These are phyloP conservation scores for Tricholauxania praeusta DNA, from an alignment of 2,888 invertebrate species.

Conservation along the genomic window DNA sequence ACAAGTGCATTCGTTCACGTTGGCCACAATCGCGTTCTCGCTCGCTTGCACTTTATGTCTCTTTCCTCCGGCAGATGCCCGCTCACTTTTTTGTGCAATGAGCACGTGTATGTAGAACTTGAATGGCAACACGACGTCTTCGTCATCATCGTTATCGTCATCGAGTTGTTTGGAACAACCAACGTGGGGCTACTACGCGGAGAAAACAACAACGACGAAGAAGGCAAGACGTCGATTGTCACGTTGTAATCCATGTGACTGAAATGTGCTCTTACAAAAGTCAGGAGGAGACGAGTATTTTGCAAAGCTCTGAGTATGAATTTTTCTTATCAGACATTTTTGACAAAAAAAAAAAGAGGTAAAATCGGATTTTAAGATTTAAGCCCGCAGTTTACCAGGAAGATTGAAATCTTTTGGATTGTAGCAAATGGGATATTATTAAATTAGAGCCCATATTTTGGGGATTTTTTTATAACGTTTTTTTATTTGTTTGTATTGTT, in stretches of 20 bases:
- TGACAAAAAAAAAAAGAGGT: too few relatives aligned
- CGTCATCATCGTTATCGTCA: not conserved
- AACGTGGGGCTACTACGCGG: not conserved
- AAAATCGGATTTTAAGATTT: too few relatives aligned
- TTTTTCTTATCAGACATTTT: too few relatives aligned
- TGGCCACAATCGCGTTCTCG: constrained; percentile 42
- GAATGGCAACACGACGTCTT: not conserved
- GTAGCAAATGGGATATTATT: too few relatives aligned
- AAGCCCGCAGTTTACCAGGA: too few relatives aligned
- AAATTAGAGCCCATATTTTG: too few relatives aligned
- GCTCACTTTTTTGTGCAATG: not conserved
- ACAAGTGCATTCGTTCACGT: constrained; percentile 46
- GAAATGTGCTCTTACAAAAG: not conserved
- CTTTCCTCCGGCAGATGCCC: constrained; percentile 42
- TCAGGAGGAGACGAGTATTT: too few relatives aligned
- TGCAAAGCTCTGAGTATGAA: too few relatives aligned
- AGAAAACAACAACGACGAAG: too few relatives aligned
- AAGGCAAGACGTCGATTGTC: not conserved
- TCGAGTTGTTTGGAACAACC: not conserved
- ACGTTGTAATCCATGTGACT: constrained; percentile 14
- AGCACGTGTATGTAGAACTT: not conserved
- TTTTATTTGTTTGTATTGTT: too few relatives aligned
- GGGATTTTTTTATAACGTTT: too few relatives aligned
- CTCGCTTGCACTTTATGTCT: constrained; percentile 44
- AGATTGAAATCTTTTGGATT: too few relatives aligned